These are phyloP conservation scores for Pterostichus madidus DNA, from an alignment of 2,888 invertebrate species.

Conservation along the genomic window DNA sequence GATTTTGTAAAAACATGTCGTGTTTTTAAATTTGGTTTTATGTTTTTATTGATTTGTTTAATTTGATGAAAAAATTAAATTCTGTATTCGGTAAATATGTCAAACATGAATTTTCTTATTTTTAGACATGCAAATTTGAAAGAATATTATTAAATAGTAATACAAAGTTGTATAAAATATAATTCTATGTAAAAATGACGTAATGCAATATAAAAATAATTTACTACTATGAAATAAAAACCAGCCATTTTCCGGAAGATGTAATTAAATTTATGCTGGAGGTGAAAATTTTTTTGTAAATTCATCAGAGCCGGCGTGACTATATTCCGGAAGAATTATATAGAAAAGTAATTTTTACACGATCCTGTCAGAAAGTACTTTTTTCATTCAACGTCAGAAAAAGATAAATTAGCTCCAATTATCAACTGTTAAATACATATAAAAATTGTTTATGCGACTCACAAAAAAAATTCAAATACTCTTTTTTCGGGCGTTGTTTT, in stretches of 20 bases:
- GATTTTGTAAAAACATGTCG: neutral
- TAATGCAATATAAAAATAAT: neutral
- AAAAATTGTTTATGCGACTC: too few relatives aligned
- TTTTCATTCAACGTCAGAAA: too few relatives aligned
- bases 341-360: too few relatives aligned
- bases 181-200: slow-evolving; percentile 13
- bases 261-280: slow-evolving; percentile 3
- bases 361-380: too few relatives aligned
- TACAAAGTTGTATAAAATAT: neutral
- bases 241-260: slow-evolving; percentile 19
- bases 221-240: neutral
- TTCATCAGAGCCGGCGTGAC: neutral
- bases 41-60: neutral
- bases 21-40: slow-evolving; percentile 21
- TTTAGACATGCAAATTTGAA: neutral
- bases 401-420: too few relatives aligned
- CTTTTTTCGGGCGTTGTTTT: too few relatives aligned
- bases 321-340: neutral
- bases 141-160: slow-evolving; percentile 2
- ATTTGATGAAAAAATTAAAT: slow-evolving; percentile 24
- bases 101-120: slow-evolving; percentile 16
- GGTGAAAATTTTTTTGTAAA: neutral
- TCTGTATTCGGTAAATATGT: slow-evolving; percentile 6
- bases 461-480: too few relatives aligned
- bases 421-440: too few relatives aligned